Conservation (phyloP, 2,888 invertebrate species). For the Nezara viridula region DNA sequence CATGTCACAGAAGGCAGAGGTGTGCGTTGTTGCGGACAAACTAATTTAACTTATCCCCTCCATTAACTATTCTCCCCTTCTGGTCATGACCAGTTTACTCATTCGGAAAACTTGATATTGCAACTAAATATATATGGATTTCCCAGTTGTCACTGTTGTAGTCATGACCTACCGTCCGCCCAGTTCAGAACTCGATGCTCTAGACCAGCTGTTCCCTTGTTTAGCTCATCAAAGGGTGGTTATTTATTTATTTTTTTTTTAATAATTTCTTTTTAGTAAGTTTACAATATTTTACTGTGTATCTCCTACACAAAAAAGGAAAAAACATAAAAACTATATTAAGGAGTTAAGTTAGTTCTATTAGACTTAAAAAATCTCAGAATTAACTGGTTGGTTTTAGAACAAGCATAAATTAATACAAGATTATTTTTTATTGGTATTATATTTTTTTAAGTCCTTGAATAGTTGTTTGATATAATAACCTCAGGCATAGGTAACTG, state of each 20-base stretch:
- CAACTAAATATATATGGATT: constrained; percentile 25
- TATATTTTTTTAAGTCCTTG: too few relatives aligned
- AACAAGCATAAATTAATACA: too few relatives aligned
- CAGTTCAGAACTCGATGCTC: background rate
- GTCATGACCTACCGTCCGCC: background rate
- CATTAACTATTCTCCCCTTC: constrained; percentile 49
- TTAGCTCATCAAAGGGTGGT: background rate
- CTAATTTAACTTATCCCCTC: constrained; percentile 57
- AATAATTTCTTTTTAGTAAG: too few relatives aligned
- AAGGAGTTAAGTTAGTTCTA: too few relatives aligned
- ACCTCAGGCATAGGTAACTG: too few relatives aligned
- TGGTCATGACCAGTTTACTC: constrained; percentile 49
- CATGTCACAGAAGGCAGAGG: background rate
- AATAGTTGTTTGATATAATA: too few relatives aligned
- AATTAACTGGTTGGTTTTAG: too few relatives aligned
- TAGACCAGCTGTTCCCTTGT: background rate
- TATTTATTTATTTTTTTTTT: background rate
- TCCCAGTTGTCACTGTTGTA: background rate
- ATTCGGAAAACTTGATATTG: background rate
- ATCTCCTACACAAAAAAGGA: too few relatives aligned
- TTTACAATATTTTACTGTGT: too few relatives aligned
- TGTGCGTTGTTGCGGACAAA: background rate
- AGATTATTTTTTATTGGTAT: too few relatives aligned
- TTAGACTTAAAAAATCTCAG: too few relatives aligned
- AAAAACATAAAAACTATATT: too few relatives aligned